phyloP scores from a whole-genome alignment of 2,888 invertebrate species.

The Desoria tigrina region DNA sequence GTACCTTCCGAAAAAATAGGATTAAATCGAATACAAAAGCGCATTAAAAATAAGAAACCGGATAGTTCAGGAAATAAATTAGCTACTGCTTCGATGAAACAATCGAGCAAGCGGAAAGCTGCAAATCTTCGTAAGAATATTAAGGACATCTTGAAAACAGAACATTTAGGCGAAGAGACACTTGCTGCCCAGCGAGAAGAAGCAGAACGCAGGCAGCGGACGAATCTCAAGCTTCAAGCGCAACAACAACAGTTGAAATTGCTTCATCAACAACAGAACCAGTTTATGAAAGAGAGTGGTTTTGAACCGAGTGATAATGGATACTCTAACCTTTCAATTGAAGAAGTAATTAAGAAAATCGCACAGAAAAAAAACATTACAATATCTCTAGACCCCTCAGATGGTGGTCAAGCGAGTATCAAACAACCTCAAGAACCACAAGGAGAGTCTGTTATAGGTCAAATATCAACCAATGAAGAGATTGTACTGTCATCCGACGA shows the following conservation, averaged over 20 bases:
- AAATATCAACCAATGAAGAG: slow-evolving; percentile 21
- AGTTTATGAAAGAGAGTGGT: slow-evolving; percentile 27
- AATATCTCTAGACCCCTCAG: slow-evolving; percentile 17
- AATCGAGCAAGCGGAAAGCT: slow-evolving; percentile 45
- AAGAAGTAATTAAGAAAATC: slow-evolving; percentile 21
- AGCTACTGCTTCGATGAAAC: slow-evolving; percentile 26
- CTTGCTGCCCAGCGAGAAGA: slow-evolving; percentile 89
- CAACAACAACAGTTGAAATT: slow-evolving; percentile 53
- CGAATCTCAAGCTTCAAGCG: slow-evolving; percentile 57
- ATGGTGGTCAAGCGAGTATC: neutral
- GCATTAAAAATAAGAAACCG: too few species aligned
- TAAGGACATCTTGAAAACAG: slow-evolving; percentile 90
- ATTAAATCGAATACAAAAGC: too few species aligned
- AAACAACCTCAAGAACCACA: neutral
- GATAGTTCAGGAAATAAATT: neutral
- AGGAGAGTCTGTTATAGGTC: too few species aligned
- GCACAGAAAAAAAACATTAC: slow-evolving; percentile 35
- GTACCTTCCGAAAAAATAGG: too few species aligned
- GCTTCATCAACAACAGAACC: slow-evolving; percentile 36
- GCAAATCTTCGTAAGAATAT: slow-evolving; percentile 72
- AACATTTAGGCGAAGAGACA: slow-evolving; percentile 88
- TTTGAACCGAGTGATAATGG: neutral
- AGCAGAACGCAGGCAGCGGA: slow-evolving; percentile 66
- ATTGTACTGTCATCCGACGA: slow-evolving; percentile 50
- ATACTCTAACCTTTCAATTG: neutral